Percentiles rank a stretch among this genome's conserved stretches.
Evolutionary conservation across 2,797 vertebrate species (phyloP).

Genomic region (Hippopotamyrus pictus): DNA sequence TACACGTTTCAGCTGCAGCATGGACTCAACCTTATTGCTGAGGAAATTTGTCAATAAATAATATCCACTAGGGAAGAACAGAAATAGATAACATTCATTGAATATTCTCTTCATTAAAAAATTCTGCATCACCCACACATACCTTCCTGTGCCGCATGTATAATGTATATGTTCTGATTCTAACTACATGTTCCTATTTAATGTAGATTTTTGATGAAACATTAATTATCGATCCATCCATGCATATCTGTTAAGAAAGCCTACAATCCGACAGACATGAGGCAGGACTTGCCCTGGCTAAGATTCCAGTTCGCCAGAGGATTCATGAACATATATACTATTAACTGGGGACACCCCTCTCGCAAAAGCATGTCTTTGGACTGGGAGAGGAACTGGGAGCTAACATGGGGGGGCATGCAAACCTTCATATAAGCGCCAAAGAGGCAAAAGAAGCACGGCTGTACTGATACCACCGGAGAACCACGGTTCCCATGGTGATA

Average conservation of each 20-base stretch:
- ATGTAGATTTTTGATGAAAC: not conserved
- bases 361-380: not conserved
- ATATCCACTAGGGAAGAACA: not conserved
- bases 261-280: not conserved
- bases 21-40: not conserved
- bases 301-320: not conserved
- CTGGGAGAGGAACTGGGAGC: not conserved
- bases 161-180: not conserved
- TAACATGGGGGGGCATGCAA: not conserved
- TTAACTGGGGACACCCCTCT: not conserved
- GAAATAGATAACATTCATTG: constrained; percentile 1
- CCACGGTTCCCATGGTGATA: not conserved
- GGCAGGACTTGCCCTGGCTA: not conserved
- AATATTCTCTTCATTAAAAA: not conserved
- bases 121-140: not conserved
- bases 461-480: not conserved
- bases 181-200: not conserved
- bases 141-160: not conserved
- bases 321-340: not conserved
- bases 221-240: not conserved
- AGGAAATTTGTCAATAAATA: not conserved
- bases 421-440: not conserved
- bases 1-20: not conserved
- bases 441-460: not conserved
- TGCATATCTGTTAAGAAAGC: not conserved